A percentile compares a stretch with the other conserved stretches of the same genome.
Conservation (phyloP, 2,797 vertebrate genomes). For the Falco naumanni region DNA sequence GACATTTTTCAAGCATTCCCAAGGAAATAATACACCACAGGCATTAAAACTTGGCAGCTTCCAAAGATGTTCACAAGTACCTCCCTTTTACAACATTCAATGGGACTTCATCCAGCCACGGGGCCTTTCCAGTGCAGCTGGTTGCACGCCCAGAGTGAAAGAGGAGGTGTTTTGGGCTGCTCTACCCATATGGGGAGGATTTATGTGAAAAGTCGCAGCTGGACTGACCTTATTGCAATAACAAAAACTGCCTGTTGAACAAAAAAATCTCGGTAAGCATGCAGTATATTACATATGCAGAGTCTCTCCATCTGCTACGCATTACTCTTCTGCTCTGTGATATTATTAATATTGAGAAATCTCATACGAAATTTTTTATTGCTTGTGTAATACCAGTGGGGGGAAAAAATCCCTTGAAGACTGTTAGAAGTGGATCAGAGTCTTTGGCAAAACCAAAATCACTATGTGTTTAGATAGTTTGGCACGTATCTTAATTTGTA, state of each 20-base stretch:
- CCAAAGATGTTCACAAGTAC: not conserved
- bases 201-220: not conserved
- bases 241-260: not conserved
- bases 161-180: not conserved
- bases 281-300: not conserved
- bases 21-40: not conserved
- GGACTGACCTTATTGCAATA: not conserved
- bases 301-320: not conserved
- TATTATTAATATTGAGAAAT: not conserved
- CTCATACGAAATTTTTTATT: not conserved
- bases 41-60: not conserved
- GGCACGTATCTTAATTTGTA: not conserved
- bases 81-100: not conserved
- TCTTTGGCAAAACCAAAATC: not conserved
- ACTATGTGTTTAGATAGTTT: not conserved
- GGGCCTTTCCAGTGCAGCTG: not conserved
- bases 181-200: not conserved
- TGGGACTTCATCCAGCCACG: not conserved
- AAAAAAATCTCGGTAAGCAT: not conserved
- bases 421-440: not conserved
- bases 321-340: not conserved
- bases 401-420: not conserved
- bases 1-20: not conserved
- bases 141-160: not conserved
- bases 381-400: not conserved